Evolutionary conservation across 1,140 invertebrate species (phyloP), one percentile per base, ranked within the genome.

Genomic region (Metaphire vulgaris): DNA sequence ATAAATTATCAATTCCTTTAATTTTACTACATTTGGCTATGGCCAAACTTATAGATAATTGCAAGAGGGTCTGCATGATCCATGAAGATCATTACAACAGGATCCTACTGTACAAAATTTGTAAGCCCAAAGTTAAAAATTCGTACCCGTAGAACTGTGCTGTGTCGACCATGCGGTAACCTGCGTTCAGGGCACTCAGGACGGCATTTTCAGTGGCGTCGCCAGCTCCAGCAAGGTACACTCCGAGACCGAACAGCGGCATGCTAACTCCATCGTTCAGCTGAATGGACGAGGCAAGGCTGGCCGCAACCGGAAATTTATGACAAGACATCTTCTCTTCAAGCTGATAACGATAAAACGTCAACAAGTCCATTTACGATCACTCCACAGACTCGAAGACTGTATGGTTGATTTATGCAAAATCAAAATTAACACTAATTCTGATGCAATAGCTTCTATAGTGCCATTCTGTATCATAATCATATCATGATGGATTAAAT

Each of bases 221-320:
- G 6, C 74, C 72, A 33, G 72, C 31, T 12, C 70, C 56, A 1
- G 72, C 56, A 15, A 67, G 67, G 67, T 74, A 81, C 67, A 75
- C 72, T 0, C 81, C 81, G 15, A 81, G 72, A 33, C 81, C 81
- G 79, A 82, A 81, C 32, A 81, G 29, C 21, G 81, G 81, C 79
- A 82, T 82, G n/a, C 30, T 33, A 1, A 69, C 72, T 30, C 81
- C 81, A 79, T 81, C 80, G 72, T 80, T 82, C n/a, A 82, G 80
- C 2, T 69, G 76, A 21, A 74, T 66, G 14, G 64, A 67, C 56
- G 56, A 67, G n/a, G 69, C 1, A n/a, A 71, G 12, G 69, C 33
- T 33, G 2, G 33, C 32, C 1, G 1, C 29, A 32, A 56, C 41
- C 21, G 41, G 21, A 56, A 56, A 56, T 56, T n/a, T n/a, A n/a